phyloP scores from a whole-genome alignment of 2,888 invertebrate genomes.

The Dryomyza anilis region DNA sequence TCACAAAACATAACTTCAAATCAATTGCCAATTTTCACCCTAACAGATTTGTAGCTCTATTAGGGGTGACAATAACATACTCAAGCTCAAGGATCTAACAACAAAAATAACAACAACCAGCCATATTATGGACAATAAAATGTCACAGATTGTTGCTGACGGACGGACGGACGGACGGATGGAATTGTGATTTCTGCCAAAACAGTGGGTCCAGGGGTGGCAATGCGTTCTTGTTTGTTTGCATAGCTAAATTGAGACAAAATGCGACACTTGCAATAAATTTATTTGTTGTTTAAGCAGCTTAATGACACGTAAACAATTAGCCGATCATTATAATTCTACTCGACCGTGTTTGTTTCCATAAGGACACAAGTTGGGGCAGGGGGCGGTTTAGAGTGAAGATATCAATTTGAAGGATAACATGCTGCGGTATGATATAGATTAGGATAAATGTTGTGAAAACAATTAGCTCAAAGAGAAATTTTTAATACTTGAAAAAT shows the following conservation, averaged over 20 bases:
- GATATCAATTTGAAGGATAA: background rate
- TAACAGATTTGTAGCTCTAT: background rate
- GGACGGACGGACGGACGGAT: background rate
- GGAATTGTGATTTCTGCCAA: background rate
- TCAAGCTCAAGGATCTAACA: no score
- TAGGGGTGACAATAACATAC: constrained; percentile 3
- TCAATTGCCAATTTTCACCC: constrained; percentile 13
- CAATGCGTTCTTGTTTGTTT: constrained; percentile 40
- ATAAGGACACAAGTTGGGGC: background rate
- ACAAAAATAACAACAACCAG: background rate
- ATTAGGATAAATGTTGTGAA: no score
- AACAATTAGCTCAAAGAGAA: no score
- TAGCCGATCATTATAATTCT: constrained; percentile 48
- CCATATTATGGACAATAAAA: constrained; percentile 22
- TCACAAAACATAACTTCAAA: background rate
- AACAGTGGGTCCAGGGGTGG: background rate
- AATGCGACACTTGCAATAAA: constrained; percentile 54
- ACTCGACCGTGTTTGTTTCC: background rate
- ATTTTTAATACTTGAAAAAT: no score
- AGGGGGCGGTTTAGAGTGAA: background rate
- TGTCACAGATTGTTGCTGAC: constrained; percentile 1
- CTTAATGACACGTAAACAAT: constrained; percentile 58
- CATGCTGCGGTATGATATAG: no score
- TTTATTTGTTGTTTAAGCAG: constrained; percentile 46
- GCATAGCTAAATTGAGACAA: constrained; percentile 51